Conservation (phyloP, 2,888 invertebrate species). For the Podotricha telesiphe region DNA sequence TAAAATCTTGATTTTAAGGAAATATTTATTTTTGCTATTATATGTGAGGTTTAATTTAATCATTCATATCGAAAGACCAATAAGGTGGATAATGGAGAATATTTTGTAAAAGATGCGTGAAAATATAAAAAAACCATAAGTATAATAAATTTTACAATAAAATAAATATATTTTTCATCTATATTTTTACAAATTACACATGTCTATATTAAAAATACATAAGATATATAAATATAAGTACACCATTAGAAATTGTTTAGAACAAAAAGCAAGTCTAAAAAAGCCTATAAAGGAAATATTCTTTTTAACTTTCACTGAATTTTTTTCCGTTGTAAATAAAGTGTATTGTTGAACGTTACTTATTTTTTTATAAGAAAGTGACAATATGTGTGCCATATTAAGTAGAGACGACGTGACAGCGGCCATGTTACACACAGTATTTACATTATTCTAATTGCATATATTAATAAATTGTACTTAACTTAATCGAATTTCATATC, state of each 20-base stretch:
- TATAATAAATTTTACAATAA: too few relatives aligned
- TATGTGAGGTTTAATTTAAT: too few relatives aligned
- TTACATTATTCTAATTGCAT: not conserved
- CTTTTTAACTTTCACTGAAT: not conserved
- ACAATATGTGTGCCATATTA: not conserved
- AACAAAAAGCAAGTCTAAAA: too few relatives aligned
- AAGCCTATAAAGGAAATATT: not conserved
- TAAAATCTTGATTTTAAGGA: too few relatives aligned
- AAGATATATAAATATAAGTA: not conserved
- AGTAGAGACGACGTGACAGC: conserved; percentile 22
- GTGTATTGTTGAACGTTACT: not conserved
- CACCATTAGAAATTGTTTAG: not conserved
- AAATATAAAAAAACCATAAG: too few relatives aligned
- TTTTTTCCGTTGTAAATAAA: conserved; percentile 11
- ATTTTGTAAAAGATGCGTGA: too few relatives aligned
- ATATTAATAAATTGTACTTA: not conserved
- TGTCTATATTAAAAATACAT: too few relatives aligned
- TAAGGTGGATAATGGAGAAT: too few relatives aligned
- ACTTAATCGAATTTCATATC: not conserved
- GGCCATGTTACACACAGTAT: conserved; percentile 1
- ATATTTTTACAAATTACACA: too few relatives aligned
- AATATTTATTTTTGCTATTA: too few relatives aligned
- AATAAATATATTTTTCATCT: too few relatives aligned
- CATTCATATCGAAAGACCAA: too few relatives aligned
- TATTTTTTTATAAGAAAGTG: conserved; percentile 9